Conservation (phyloP, 2,888 invertebrate species). For the Apodemia duryi region DNA sequence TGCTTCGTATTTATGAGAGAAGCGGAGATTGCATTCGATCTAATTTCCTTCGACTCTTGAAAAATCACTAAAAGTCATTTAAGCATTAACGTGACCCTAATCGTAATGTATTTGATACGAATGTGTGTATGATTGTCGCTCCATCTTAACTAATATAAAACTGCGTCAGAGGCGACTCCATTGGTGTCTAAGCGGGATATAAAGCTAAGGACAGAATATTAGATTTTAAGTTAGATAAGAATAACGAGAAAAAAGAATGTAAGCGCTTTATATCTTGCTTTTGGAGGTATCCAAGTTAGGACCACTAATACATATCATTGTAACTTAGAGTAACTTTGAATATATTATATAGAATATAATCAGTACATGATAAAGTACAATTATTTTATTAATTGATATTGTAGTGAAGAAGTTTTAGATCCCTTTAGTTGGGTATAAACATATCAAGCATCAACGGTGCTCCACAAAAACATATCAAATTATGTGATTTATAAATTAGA, state of each 20-base stretch:
- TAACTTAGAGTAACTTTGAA: slow-evolving; percentile 44
- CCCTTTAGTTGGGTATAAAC: slow-evolving; percentile 47
- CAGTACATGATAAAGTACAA: slow-evolving; percentile 63
- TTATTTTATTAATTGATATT: slow-evolving; percentile 75
- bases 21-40: background rate
- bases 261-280: slow-evolving; percentile 78
- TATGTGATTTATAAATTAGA: slow-evolving; percentile 59
- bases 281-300: slow-evolving; percentile 73
- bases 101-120: slow-evolving; percentile 30
- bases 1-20: background rate
- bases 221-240: slow-evolving; percentile 45
- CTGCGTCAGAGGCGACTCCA: slow-evolving; percentile 73
- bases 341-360: slow-evolving; percentile 49
- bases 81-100: slow-evolving; percentile 22
- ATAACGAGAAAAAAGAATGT: slow-evolving; percentile 66
- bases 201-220: slow-evolving; percentile 56
- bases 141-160: slow-evolving; percentile 39
- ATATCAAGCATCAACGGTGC: slow-evolving; percentile 58
- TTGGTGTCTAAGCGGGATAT: slow-evolving; percentile 73
- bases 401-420: slow-evolving; percentile 66
- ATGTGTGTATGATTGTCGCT: slow-evolving; percentile 55
- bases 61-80: slow-evolving; percentile 2
- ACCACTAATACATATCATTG: slow-evolving; percentile 71
- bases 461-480: slow-evolving; percentile 72
- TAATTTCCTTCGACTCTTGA: slow-evolving; percentile 6